Conservation (phyloP, 1,140 invertebrate species). For the Lineus longissimus region DNA sequence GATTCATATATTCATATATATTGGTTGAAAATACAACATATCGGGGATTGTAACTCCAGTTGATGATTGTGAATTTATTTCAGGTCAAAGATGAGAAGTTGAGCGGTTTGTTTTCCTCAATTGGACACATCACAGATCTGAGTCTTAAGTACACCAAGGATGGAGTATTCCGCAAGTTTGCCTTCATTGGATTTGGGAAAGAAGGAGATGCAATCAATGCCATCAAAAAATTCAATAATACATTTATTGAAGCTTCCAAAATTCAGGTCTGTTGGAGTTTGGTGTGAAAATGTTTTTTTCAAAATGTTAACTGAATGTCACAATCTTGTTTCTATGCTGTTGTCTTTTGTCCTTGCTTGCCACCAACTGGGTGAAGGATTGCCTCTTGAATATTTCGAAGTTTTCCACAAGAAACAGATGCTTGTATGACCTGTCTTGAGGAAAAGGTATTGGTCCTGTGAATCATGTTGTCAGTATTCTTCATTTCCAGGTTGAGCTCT, state of each 20-base stretch:
- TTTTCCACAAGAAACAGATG: too few species aligned
- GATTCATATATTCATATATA: not conserved
- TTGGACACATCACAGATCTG: slow-evolving; percentile 84
- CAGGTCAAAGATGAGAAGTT: slow-evolving; percentile 77
- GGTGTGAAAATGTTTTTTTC: not conserved
- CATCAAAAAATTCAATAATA: slow-evolving; percentile 74
- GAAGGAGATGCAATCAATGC: slow-evolving; percentile 75
- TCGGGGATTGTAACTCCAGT: too few species aligned
- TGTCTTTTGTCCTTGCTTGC: too few species aligned
- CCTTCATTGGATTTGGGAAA: slow-evolving; percentile 82
- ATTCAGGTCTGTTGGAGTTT: slow-evolving; percentile 63
- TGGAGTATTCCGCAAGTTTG: slow-evolving; percentile 87
- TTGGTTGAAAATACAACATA: not conserved
- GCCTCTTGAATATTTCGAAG: too few species aligned
- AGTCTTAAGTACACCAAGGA: slow-evolving; percentile 86
- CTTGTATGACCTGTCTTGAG: too few species aligned
- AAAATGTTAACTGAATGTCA: not conserved
- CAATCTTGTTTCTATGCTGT: too few species aligned
- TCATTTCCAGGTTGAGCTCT: slow-evolving; percentile 69
- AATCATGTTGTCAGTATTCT: too few species aligned
- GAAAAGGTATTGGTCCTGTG: too few species aligned
- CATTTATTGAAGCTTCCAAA: slow-evolving; percentile 74
- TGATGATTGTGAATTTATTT: too few species aligned
- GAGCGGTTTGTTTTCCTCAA: slow-evolving; percentile 67
- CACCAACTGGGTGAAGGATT: too few species aligned